These are phyloP conservation scores for Helicoverpa zea DNA, from an alignment of 1,140 invertebrate species.

Conservation along the genomic window DNA sequence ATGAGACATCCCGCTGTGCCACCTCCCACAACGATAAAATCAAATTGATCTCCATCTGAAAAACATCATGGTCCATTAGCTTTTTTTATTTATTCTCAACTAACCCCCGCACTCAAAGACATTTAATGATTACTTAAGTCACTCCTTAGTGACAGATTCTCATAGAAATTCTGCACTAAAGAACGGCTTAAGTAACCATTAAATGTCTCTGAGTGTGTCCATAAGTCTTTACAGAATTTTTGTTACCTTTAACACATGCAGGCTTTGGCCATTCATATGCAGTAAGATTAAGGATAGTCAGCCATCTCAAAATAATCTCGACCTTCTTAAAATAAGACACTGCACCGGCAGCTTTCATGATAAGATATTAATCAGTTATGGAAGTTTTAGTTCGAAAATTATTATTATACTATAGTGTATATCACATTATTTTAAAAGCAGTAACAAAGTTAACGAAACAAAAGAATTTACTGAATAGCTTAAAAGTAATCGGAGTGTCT, in stretches of 20 bases:
- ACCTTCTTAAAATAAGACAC: neutral
- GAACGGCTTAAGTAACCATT: too few relatives aligned
- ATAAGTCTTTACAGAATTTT: neutral
- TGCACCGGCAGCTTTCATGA: neutral
- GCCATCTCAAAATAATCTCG: neutral
- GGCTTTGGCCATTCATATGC: slow-evolving; percentile 1
- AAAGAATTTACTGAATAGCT: too few relatives aligned
- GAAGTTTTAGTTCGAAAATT: too few relatives aligned
- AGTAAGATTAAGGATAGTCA: neutral
- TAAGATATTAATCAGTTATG: neutral
- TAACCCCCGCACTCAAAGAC: neutral
- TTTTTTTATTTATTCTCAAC: neutral
- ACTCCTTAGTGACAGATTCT: too few relatives aligned
- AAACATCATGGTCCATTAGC: neutral
- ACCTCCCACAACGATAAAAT: slow-evolving; percentile 39
- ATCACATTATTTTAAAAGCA: too few relatives aligned
- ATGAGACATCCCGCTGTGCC: slow-evolving; percentile 40
- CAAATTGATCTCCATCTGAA: slow-evolving; percentile 29
- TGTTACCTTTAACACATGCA: slow-evolving; percentile 3
- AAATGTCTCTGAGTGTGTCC: too few relatives aligned
- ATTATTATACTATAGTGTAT: too few relatives aligned
- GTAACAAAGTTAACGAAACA: too few relatives aligned
- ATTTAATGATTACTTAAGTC: too few relatives aligned
- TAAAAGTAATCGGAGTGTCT: too few relatives aligned
- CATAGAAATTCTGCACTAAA: too few relatives aligned